Percentiles rank a stretch among this genome's conserved stretches.
phyloP scores from a whole-genome alignment of 2,797 vertebrate genomes.

The Epinephelus awoara region DNA sequence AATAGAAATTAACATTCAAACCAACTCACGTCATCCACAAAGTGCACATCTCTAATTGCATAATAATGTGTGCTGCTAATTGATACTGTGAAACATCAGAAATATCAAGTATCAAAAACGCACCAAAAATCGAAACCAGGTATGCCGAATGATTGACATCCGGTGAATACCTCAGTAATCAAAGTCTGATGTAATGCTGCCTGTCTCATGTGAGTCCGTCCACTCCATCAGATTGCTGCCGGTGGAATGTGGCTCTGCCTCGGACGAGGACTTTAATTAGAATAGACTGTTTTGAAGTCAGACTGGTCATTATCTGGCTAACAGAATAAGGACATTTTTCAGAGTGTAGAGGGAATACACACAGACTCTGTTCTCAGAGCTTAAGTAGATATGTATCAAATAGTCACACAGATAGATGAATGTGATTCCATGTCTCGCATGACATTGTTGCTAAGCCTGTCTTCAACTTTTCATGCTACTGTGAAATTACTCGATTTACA shows the following conservation, averaged over 20 bases:
- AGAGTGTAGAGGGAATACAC: conserved; percentile 48
- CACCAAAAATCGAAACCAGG: conserved; percentile 44
- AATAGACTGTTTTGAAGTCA: conserved; percentile 77
- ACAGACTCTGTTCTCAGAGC: conserved; percentile 65
- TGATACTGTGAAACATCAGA: conserved; percentile 42
- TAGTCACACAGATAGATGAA: conserved; percentile 64
- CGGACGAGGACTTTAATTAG: conserved; percentile 78
- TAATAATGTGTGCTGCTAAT: conserved; percentile 9
- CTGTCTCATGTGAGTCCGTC: conserved; percentile 68
- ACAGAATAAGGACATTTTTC: conserved; percentile 65
- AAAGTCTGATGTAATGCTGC: conserved; percentile 62
- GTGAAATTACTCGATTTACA: conserved; percentile 68
- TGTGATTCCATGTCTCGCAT: conserved; percentile 65
- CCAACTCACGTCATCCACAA: background rate
- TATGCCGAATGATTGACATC: conserved; percentile 68
- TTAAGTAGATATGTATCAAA: conserved; percentile 69
- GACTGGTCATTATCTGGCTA: conserved; percentile 72
- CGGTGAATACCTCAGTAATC: conserved; percentile 68
- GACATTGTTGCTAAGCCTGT: conserved; percentile 65
- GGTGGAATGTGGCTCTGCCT: conserved; percentile 74
- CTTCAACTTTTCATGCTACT: conserved; percentile 60
- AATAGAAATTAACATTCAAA: conserved; percentile 19
- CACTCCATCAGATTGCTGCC: conserved; percentile 75
- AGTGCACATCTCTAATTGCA: background rate
- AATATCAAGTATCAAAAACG: conserved; percentile 56